These are phyloP conservation scores for Oncorhynchus mykiss DNA, from an alignment of 2,113 vertebrate species.

Conservation along the genomic window DNA sequence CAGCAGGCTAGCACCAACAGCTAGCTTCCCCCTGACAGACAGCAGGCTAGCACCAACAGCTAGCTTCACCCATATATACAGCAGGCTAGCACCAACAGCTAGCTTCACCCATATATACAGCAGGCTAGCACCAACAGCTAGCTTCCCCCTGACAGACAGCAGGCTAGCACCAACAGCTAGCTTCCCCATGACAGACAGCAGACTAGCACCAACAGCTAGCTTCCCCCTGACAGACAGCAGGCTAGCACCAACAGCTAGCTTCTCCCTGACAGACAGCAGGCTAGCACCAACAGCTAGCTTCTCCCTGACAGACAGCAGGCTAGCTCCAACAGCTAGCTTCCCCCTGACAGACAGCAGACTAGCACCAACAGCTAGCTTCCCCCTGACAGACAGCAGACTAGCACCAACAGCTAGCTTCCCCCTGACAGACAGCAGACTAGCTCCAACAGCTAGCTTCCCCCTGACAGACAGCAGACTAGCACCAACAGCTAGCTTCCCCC, in stretches of 20 bases:
- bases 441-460: background rate
- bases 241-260: too few species aligned
- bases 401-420: background rate
- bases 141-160: constrained; percentile 36
- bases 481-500: constrained; percentile 38
- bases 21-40: constrained; percentile 39
- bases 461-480: constrained; percentile 47
- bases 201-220: too few species aligned
- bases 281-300: too few species aligned
- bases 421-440: constrained; percentile 25
- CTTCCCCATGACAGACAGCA: constrained; percentile 35
- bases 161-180: too few species aligned
- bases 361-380: background rate
- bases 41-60: constrained; percentile 48
- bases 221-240: constrained; percentile 37
- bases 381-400: constrained; percentile 34
- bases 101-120: background rate
- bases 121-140: too few species aligned
- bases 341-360: constrained; percentile 36
- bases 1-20: constrained; percentile 47
- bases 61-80: too few species aligned
- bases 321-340: background rate
- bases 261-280: constrained; percentile 36
- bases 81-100: constrained; percentile 41
- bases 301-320: constrained; percentile 35